phyloP scores from a whole-genome alignment of 2,797 vertebrate species.

The Cyclopterus lumpus region DNA sequence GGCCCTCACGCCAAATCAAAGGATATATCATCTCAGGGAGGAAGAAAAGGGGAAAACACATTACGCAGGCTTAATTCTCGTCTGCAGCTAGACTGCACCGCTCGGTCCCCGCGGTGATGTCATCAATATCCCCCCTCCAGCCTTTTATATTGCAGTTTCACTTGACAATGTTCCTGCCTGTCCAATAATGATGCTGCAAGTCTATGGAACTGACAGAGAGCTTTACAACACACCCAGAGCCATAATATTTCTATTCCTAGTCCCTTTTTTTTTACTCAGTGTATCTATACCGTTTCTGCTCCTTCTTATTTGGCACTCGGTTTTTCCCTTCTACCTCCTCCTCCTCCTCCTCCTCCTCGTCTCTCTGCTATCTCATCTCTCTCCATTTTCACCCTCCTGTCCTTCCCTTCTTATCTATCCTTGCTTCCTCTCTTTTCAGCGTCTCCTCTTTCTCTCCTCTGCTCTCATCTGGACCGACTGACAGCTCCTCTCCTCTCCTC shows the following conservation, averaged over 20 bases:
- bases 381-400: conserved; percentile 41
- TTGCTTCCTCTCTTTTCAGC: conserved; percentile 34
- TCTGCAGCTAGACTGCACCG: conserved; percentile 33
- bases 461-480: conserved; percentile 24
- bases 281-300: conserved; percentile 36
- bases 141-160: conserved; percentile 59
- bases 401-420: conserved; percentile 55
- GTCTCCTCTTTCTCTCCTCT: conserved; percentile 13
- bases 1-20: not conserved
- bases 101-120: conserved; percentile 28
- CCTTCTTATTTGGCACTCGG: conserved; percentile 32
- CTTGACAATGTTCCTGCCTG: conserved; percentile 46
- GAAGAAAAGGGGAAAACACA: not conserved
- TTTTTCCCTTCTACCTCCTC: conserved; percentile 24
- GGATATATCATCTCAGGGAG: conserved; percentile 5
- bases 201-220: conserved; percentile 30
- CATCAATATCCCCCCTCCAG: conserved; percentile 61
- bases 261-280: conserved; percentile 1
- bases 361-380: conserved; percentile 46
- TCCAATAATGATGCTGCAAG: conserved; percentile 45
- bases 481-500: conserved; percentile 15
- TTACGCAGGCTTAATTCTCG: conserved; percentile 13
- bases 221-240: conserved; percentile 36
- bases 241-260: conserved; percentile 23
- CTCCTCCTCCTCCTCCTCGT: not conserved